Base-by-base conservation (phyloP, 2,888 invertebrate genomes). In the Masnerella sp. region DNA sequence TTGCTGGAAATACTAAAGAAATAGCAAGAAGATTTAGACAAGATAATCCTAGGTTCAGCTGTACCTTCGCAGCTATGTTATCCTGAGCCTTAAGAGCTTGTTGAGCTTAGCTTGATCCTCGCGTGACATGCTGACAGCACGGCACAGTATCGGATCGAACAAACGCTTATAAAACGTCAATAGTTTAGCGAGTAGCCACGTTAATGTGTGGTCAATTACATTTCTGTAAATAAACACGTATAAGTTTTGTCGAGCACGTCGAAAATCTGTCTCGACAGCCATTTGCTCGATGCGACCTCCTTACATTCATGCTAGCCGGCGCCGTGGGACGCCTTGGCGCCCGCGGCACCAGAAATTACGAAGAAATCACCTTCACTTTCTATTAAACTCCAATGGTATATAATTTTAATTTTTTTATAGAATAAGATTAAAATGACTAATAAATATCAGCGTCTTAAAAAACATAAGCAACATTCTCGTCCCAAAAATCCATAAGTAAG, bases 81-180 rank as follows among this genome's bases (percentile, higher is more conserved):
- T 72, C 84, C 84, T 83, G 79, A 56, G 64, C 76, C 69, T 43
- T 22, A 61, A 74, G 82, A 83, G 81, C 82, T 83, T 78, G 81
- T 81, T 83, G 81, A 83, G 82, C 82, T 84, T 84, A 83, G 82
- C 83, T 82, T 84, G 83, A 84, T 84, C 82, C 78, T 78, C 80
- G 74, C 76, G 74, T 84, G 84, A 84, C 82, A 80, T 67, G 77
- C 77, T 78, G 80, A 80, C 80, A 80, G 81, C 77, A 74, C 78
- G 74, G 68, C 78, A 62, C 75, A 77, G 42, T 47, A 47, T 47
- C 47, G n/a, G 28, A 38, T 49, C 49, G 40, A 22, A 7, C 4
- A 22, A 5, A 47, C 28, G 25, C 28, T 14, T 28, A 28, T 14
- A 40, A 17, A 25, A 15, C 28, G 49, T 49, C 61, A 47, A 61